These are phyloP conservation scores for Nemoura dubitans DNA, from an alignment of 2,888 invertebrate species.

Conservation along the genomic window DNA sequence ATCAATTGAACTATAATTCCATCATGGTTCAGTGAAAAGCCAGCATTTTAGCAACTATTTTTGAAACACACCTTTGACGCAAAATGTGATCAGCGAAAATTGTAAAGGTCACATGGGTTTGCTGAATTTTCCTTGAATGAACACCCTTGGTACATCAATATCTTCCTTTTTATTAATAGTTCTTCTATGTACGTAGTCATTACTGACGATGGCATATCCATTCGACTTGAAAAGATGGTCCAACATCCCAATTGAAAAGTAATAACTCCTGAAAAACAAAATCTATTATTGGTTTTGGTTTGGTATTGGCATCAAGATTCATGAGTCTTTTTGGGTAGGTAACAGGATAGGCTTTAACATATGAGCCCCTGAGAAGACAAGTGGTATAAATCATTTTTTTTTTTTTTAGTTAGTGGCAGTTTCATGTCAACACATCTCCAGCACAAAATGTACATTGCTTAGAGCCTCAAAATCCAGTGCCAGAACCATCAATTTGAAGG, in stretches of 20 bases:
- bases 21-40: conserved; percentile 53
- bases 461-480: no score
- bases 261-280: conserved; percentile 71
- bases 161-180: conserved; percentile 94
- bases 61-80: not conserved
- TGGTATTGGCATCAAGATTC: not conserved
- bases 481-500: no score
- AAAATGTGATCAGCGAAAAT: not conserved
- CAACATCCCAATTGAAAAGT: conserved; percentile 79
- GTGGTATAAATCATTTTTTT: no score
- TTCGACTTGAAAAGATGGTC: conserved; percentile 69
- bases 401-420: no score
- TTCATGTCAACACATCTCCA: no score
- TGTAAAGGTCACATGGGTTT: conserved; percentile 59
- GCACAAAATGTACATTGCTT: no score
- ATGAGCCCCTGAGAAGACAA: no score
- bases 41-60: conserved; percentile 45
- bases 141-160: conserved; percentile 89
- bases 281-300: no score
- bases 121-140: conserved; percentile 88
- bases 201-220: conserved; percentile 76
- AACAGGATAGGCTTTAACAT: no score
- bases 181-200: conserved; percentile 83
- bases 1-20: conserved; percentile 60
- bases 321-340: no score